These are phyloP conservation scores for Rhabdophis nuchalis DNA, from an alignment of 2,797 vertebrate genomes.

Conservation along the genomic window DNA sequence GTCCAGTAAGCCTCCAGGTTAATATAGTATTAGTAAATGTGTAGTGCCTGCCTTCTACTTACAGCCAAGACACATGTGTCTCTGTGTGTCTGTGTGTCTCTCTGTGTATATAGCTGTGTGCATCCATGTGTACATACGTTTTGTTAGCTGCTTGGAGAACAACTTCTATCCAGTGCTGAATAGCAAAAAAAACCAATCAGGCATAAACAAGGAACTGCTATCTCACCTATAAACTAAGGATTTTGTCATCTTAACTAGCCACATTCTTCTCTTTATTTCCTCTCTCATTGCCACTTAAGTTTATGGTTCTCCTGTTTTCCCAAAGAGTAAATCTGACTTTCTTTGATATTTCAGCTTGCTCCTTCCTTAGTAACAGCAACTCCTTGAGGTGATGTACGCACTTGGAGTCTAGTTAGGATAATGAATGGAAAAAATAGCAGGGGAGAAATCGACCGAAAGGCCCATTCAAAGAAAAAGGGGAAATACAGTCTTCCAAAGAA, in stretches of 20 bases:
- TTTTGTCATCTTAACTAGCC: not conserved
- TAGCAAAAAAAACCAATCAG: not conserved
- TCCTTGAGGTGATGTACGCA: not conserved
- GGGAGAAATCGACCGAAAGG: constrained; percentile 14
- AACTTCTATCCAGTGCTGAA: not conserved
- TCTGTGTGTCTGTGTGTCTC: rapidly evolving
- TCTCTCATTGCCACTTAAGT: constrained; percentile 1
- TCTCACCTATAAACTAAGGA: constrained; percentile 4
- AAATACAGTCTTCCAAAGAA: constrained; percentile 8
- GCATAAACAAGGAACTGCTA: not conserved
- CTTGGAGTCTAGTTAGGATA: constrained; percentile 31
- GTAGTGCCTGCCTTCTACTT: not conserved
- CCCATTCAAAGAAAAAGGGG: not conserved
- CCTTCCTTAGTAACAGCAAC: constrained; percentile 14
- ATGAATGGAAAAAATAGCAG: constrained; percentile 41
- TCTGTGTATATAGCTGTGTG: not conserved
- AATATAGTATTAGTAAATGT: not conserved
- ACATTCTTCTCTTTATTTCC: constrained; percentile 2
- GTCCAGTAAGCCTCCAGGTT: not conserved
- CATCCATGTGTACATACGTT: not conserved
- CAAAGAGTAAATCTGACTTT: constrained; percentile 14
- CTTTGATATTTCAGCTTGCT: constrained; percentile 11
- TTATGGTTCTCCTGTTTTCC: constrained; percentile 17
- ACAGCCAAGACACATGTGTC: rapidly evolving
- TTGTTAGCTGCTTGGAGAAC: not conserved